Evolutionary conservation across 2,113 vertebrate genomes (phyloP).

Genomic region (Numenius arquata): DNA sequence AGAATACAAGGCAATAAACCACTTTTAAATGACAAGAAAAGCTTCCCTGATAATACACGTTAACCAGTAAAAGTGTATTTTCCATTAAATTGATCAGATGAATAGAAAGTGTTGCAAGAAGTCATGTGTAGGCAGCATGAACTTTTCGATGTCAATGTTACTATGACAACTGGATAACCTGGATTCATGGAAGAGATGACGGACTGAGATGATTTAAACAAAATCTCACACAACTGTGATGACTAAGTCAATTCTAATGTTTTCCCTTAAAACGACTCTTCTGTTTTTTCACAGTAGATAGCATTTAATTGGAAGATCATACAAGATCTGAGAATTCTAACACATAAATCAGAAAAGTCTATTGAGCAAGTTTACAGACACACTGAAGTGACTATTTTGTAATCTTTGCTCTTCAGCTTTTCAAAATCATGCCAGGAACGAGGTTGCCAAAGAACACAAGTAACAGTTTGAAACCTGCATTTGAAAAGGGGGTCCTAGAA

Average conservation of each 20-base stretch:
- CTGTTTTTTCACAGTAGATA: neutral
- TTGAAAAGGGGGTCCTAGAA: constrained; percentile 6
- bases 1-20: neutral
- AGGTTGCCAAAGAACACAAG: neutral
- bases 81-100: constrained; percentile 58
- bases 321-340: neutral
- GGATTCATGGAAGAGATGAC: constrained; percentile 9
- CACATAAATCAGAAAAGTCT: neutral
- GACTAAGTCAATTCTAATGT: neutral
- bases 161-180: constrained; percentile 40
- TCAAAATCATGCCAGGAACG: neutral
- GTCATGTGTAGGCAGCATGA: constrained; percentile 28
- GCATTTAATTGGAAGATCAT: neutral
- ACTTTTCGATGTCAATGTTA: constrained; percentile 41
- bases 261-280: neutral
- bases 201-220: constrained; percentile 19
- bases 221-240: neutral
- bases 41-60: neutral
- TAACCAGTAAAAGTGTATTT: neutral
- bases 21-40: neutral
- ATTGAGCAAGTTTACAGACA: neutral
- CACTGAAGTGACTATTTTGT: neutral
- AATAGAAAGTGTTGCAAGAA: constrained; percentile 54
- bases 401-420: neutral
- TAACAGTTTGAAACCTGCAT: constrained; percentile 12